phyloP scores from a whole-genome alignment of 2,888 invertebrate species.

The Sarcophaga variegata region DNA sequence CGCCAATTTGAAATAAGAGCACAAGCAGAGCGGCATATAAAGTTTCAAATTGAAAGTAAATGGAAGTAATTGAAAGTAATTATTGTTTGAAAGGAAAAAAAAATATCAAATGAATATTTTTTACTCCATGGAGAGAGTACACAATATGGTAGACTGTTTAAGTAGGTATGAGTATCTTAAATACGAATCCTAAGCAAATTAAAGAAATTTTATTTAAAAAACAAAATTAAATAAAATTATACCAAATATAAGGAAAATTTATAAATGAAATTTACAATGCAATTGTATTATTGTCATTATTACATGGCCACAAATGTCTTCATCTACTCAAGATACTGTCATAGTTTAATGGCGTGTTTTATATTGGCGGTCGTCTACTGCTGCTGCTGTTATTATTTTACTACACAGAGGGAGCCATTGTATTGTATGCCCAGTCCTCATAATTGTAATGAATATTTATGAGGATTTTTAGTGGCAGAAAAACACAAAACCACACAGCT shows the following conservation, averaged over 20 bases:
- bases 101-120: neutral
- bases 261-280: neutral
- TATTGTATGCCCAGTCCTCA: conserved; percentile 20
- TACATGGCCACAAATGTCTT: conserved; percentile 36
- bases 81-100: neutral
- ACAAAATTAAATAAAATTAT: neutral
- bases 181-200: neutral
- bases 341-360: conserved; percentile 38
- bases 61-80: neutral
- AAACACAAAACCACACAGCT: conserved; percentile 3
- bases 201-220: neutral
- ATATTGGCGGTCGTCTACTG: neutral
- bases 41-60: neutral
- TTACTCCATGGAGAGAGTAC: neutral
- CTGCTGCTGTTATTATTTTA: conserved; percentile 23
- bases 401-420: conserved; percentile 1
- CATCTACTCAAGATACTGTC: conserved; percentile 35
- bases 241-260: neutral
- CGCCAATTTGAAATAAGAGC: neutral
- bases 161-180: neutral
- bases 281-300: neutral
- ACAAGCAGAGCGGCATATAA: neutral
- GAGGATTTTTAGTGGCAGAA: conserved; percentile 73
- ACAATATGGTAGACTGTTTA: neutral
- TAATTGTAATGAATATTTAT: conserved; percentile 79